These are phyloP conservation scores for Rhadina sibilatrix DNA, from an alignment of 2,113 vertebrate genomes.

Conservation along the genomic window DNA sequence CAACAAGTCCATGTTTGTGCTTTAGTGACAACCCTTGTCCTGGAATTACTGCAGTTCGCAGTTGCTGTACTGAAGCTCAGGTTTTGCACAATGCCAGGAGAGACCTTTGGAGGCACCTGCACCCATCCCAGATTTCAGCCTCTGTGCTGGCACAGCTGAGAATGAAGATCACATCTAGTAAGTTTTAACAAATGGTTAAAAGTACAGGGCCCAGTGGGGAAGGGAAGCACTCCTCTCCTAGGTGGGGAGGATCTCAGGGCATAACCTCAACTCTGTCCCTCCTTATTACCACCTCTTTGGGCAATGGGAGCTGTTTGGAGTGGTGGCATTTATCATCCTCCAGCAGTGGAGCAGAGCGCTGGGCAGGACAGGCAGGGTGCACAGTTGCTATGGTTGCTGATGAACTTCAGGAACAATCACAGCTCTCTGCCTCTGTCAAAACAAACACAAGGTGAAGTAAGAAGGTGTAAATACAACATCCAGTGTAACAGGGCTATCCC, in stretches of 20 bases:
- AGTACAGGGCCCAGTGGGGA: background rate
- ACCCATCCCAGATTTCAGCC: background rate
- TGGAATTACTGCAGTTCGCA: background rate
- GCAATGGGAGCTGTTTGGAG: background rate
- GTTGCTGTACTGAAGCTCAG: background rate
- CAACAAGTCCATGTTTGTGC: background rate
- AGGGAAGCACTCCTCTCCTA: background rate
- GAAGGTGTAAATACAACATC: background rate
- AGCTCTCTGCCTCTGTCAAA: conserved; percentile 34
- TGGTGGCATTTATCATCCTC: background rate
- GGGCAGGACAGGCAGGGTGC: background rate
- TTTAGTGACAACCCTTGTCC: background rate
- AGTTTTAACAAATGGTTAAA: conserved; percentile 4
- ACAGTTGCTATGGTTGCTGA: background rate
- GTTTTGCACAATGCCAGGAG: background rate
- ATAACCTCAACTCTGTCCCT: background rate
- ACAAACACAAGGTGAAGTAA: conserved; percentile 5
- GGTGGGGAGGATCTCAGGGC: background rate
- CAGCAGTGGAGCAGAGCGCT: background rate
- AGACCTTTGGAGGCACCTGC: background rate
- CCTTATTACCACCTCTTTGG: background rate
- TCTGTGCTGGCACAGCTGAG: background rate
- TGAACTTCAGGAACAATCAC: background rate
- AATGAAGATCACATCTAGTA: background rate
- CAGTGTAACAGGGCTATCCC: background rate